Base-by-base conservation (phyloP, 2,113 vertebrate genomes). In the Cariama cristata region DNA sequence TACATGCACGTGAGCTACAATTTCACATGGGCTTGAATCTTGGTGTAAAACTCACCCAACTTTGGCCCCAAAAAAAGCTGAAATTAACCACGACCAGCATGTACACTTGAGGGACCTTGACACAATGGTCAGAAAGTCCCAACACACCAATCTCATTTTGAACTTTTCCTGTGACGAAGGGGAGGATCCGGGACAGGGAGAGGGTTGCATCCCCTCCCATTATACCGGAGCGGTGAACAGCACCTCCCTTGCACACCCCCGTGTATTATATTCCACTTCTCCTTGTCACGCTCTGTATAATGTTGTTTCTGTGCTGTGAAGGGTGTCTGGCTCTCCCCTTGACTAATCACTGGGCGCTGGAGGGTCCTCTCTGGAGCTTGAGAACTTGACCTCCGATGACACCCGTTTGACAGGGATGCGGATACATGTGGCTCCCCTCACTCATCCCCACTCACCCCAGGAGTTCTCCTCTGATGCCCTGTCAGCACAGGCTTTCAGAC, bases 351-450 rank as follows among this genome's bases (percentile, higher is more conserved):
- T 73, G 64, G 76, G 66, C 32, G 2, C 79, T 91, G 86, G 74
- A 96, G 88, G 52, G 68, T 88, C 77, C 68, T 93, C 64, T 82
- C 75, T 76, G 84, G 86, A 95, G 81, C 94, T 95, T 97, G 94
- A 96, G 97, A 97, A 96, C 83, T 95, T 97, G 97, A 97, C 92
- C 93, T 81, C 69, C 2, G 2, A 55, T 84, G 76, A 85, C 73
- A 95, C 24, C n/a, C 11, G 1, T 94, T 35, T 92, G 90, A 87
- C 80, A 94, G 67, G 32, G 88, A 86, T 68, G 60, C 15, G 24
- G 84, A 87, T 75, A 66, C 76, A 59, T 71, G 67, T 77, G 88
- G 62, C 68, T 96, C 74, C 88, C 66, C 84, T 96, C 93, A 88
- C 86, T 91, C 89, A 95, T 95, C 86, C 77, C 85, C 53, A 50